Percentiles rank a stretch among this genome's conserved stretches.
phyloP scores from a whole-genome alignment of 2,113 vertebrate genomes.

The Trogon surrucura region DNA sequence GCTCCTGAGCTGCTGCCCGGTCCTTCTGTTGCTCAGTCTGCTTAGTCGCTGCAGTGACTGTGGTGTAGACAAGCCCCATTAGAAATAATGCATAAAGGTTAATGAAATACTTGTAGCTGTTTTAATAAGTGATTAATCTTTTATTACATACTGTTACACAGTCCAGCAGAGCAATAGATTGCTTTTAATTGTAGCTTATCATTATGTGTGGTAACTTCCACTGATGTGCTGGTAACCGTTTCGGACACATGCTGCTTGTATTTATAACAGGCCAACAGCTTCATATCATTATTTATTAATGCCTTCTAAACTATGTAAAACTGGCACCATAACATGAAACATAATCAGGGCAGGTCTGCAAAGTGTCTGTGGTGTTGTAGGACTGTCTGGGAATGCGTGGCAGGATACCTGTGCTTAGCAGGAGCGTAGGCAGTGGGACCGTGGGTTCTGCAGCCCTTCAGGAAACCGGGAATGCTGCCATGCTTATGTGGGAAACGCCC shows the following conservation, averaged over 20 bases:
- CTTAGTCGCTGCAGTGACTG: not conserved
- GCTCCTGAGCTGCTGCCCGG: not conserved
- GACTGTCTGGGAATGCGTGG: not conserved
- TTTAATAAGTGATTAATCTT: conserved; percentile 65
- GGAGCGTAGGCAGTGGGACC: not conserved
- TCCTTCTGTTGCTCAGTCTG: not conserved
- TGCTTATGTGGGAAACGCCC: not conserved
- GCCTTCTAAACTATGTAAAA: not conserved
- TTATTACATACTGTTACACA: conserved; percentile 35
- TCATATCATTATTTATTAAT: conserved; percentile 35
- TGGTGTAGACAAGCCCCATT: not conserved
- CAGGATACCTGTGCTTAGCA: not conserved
- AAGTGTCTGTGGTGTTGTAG: not conserved
- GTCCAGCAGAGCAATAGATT: conserved; percentile 62
- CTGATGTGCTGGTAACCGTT: conserved; percentile 5
- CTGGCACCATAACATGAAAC: not conserved
- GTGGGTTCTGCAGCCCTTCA: not conserved
- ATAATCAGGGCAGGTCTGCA: not conserved
- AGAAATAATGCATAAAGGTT: conserved; percentile 65
- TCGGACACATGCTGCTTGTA: conserved; percentile 38
- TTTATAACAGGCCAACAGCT: conserved; percentile 11
- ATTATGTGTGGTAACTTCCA: conserved; percentile 22
- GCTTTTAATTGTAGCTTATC: conserved; percentile 58
- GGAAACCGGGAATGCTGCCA: not conserved
- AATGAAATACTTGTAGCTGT: conserved; percentile 61